Conservation (phyloP, 1,140 invertebrate genomes). For the Lutraria rhynchaena region DNA sequence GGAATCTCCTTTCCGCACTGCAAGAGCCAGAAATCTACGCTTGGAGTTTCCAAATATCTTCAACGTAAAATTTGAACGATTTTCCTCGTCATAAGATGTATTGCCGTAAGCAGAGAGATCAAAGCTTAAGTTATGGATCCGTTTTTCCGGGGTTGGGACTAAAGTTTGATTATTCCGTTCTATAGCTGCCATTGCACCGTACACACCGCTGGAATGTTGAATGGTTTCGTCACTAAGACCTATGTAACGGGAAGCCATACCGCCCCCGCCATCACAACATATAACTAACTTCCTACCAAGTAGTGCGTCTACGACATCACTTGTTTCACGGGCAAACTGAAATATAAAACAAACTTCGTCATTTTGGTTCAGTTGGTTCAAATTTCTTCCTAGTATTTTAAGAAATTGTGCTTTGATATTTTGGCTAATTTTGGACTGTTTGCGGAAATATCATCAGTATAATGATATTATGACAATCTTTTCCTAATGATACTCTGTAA, state of each 20-base stretch:
- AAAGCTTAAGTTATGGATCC: slow-evolving; percentile 77
- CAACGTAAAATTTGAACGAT: slow-evolving; percentile 73
- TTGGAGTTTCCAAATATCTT: slow-evolving; percentile 79
- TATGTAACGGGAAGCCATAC: slow-evolving; percentile 69
- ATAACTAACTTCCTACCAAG: slow-evolving; percentile 72
- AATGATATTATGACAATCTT: too few relatives aligned
- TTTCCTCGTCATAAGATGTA: slow-evolving; percentile 64
- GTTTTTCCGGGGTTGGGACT: slow-evolving; percentile 74
- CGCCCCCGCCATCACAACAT: slow-evolving; percentile 76
- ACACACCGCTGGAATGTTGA: slow-evolving; percentile 74
- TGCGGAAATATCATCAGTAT: too few relatives aligned
- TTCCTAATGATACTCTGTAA: too few relatives aligned
- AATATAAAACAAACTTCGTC: too few relatives aligned
- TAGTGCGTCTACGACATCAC: slow-evolving; percentile 70
- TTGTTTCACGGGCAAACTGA: slow-evolving; percentile 73
- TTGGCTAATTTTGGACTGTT: too few relatives aligned
- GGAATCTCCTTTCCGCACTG: slow-evolving; percentile 75
- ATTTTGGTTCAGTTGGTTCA: too few relatives aligned
- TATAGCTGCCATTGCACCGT: slow-evolving; percentile 76
- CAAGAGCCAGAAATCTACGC: slow-evolving; percentile 75
- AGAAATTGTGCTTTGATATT: too few relatives aligned
- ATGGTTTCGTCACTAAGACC: slow-evolving; percentile 76
- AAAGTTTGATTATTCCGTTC: slow-evolving; percentile 69
- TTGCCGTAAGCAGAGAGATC: slow-evolving; percentile 76
- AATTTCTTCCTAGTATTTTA: too few relatives aligned